A percentile compares a stretch with the other conserved stretches of the same genome.
Conservation (phyloP, 2,797 vertebrate genomes). For the Phalanger gymnotis region DNA sequence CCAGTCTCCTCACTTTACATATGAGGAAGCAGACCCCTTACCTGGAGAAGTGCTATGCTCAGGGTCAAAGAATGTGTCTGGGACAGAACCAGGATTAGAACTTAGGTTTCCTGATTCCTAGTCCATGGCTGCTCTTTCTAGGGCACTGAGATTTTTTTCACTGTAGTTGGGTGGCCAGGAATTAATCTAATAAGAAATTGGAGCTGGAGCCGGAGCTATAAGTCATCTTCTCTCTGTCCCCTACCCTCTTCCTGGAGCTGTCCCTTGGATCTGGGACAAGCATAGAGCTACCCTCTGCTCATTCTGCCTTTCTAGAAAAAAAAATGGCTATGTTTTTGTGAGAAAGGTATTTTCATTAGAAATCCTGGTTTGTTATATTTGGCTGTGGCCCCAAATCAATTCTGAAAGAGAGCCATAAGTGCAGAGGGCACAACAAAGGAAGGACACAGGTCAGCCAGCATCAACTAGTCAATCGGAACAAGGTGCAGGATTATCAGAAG, state of each 20-base stretch:
- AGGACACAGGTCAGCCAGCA: background rate
- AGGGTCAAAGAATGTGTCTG: background rate
- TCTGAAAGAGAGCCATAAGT: background rate
- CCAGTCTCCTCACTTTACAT: background rate
- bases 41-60: background rate
- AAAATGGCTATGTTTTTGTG: background rate
- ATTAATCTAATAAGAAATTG: background rate
- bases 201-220: background rate
- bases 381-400: background rate
- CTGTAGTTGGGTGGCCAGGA: background rate
- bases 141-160: background rate
- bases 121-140: background rate
- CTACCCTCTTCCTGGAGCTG: background rate
- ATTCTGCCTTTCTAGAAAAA: background rate
- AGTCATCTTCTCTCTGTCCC: background rate
- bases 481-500: background rate
- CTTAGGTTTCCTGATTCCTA: background rate
- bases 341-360: background rate
- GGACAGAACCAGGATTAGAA: background rate
- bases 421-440: background rate
- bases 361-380: background rate
- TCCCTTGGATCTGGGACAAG: background rate
- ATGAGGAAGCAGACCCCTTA: background rate
- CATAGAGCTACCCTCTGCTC: background rate
- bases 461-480: background rate